These are phyloP conservation scores for Metellina segmentata DNA, from an alignment of 2,888 invertebrate species.

Conservation along the genomic window DNA sequence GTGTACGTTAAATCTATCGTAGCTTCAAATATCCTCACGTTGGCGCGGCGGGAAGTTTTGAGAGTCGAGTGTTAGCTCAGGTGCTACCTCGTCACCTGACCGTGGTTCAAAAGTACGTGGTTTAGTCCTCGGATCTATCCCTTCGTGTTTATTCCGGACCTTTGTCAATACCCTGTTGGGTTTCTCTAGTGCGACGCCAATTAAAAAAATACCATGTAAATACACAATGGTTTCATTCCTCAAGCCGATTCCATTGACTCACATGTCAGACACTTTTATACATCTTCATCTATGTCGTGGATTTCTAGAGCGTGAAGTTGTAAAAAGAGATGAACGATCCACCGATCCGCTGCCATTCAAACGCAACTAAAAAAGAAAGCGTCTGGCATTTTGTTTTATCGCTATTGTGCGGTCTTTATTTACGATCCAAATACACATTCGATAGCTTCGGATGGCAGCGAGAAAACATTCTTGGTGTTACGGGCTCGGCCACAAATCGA, in stretches of 20 bases:
- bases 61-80: no score
- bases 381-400: neutral
- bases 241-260: neutral
- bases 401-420: neutral
- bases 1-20: no score
- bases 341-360: neutral
- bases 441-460: neutral
- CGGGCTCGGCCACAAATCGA: neutral
- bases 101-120: no score
- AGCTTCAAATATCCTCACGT: no score
- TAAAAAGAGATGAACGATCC: neutral
- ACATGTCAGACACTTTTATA: neutral
- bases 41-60: no score
- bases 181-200: no score
- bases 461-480: neutral
- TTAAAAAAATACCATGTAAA: no score
- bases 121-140: no score
- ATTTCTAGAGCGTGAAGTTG: neutral
- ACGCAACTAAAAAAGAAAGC: neutral
- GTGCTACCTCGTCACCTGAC: no score
- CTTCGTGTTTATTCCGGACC: no score
- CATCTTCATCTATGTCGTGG: neutral
- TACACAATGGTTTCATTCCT: no score
- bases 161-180: no score
- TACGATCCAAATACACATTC: neutral